Base-by-base conservation (phyloP, 2,113 vertebrate species). In the Tenrec ecaudatus region DNA sequence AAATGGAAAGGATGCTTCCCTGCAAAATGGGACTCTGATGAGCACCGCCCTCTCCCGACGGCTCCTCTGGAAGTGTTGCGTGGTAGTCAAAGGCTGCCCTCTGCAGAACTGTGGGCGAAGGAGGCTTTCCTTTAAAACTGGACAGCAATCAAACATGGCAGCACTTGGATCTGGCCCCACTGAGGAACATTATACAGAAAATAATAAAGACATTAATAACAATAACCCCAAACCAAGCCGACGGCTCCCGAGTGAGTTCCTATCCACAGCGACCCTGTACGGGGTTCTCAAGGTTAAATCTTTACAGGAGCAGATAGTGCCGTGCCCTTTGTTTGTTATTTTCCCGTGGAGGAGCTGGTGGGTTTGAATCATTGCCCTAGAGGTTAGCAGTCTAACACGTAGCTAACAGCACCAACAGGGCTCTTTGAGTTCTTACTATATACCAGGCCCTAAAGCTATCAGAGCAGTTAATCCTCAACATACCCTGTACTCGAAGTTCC, bases 71-170 rank as follows among this genome's bases (percentile, higher is more conserved):
- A 75, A 40, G 29, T 58, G 16, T 83, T 47, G 8, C 23, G 73
- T 0, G 86, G 29, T 4, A 57, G 20, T 31, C n/a, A 23, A 71
- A 20, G 19, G 0, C 25, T 20, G 7, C 29, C 58, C 36, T 7
- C 0, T 57, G 20, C 58, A 93, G 71, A 79, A 25, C 73, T 23
- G 6, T 53, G 20, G 27, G 33, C 69, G 33, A 43, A 19, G 5
- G 82, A 16, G 60, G 15, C 40, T 96, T 73, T 27, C 62, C 64
- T 87, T 62, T 68, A 88, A 90, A 76, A 81, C 17, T 16, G 73
- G 69, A 40, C 12, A 96, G 22, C 25, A 86, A 23, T 36, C 10
- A 22, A 53, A 12, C 38, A 36, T 69, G 29, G 36, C 2, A 82
- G 36, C 23, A 82, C 68, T 90, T 27, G 82, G 31, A 25, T 58